These are phyloP conservation scores for Apodemus sylvaticus DNA, from an alignment of 2,113 vertebrate species.

Conservation along the genomic window DNA sequence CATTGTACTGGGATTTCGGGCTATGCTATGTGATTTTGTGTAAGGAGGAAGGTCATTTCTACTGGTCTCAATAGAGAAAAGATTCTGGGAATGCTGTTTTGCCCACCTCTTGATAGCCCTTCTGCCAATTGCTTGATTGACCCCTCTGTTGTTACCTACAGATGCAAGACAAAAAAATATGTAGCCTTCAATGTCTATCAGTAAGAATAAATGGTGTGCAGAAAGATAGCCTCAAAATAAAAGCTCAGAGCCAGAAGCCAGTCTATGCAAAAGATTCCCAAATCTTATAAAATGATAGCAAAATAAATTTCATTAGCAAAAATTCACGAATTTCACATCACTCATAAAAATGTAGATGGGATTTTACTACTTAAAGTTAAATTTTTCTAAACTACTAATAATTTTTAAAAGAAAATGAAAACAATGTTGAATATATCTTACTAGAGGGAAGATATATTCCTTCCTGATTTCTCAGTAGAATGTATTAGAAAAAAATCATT, in stretches of 20 bases:
- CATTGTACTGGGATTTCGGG: neutral
- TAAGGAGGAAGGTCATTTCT: neutral
- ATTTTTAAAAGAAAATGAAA: neutral
- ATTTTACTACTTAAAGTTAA: neutral
- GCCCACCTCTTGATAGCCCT: neutral
- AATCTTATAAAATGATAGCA: neutral
- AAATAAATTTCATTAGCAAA: neutral
- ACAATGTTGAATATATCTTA: neutral
- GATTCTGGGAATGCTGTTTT: neutral
- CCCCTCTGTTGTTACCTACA: neutral
- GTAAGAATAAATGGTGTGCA: neutral
- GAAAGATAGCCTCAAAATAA: neutral
- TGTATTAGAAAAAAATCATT: neutral
- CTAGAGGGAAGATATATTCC: neutral
- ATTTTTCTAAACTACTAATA: neutral
- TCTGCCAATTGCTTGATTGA: neutral
- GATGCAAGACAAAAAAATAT: neutral
- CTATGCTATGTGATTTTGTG: neutral
- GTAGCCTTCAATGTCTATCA: neutral
- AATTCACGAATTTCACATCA: constrained; percentile 14
- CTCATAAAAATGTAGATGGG: neutral
- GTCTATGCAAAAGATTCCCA: neutral
- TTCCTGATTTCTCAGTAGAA: neutral
- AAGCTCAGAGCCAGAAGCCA: neutral
- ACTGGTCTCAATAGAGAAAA: neutral